Percentiles rank a stretch among this genome's conserved stretches.
Evolutionary conservation across 2,888 invertebrate species (phyloP).

Genomic region (Cloeon dipterum): DNA sequence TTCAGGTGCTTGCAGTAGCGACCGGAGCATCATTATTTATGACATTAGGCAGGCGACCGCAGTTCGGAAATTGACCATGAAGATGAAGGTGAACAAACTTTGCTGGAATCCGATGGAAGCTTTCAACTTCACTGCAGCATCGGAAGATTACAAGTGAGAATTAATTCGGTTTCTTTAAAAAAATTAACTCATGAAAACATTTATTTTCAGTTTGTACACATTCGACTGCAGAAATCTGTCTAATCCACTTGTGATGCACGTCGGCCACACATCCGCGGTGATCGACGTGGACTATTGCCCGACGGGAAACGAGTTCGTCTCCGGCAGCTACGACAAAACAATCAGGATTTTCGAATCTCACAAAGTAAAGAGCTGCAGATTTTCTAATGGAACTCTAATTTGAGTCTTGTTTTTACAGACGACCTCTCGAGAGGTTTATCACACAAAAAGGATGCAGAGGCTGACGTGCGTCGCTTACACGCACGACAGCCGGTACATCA

Average conservation of each 20-base stretch:
- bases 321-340: constrained; percentile 89
- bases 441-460: constrained; percentile 96
- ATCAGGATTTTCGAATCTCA: constrained; percentile 68
- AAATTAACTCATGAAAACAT: constrained; percentile 3
- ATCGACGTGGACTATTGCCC: constrained; percentile 91
- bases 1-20: constrained; percentile 66
- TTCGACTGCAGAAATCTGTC: constrained; percentile 80
- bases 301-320: constrained; percentile 90
- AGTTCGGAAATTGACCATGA: constrained; percentile 67
- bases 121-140: constrained; percentile 84
- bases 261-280: constrained; percentile 86
- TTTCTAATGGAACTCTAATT: neutral
- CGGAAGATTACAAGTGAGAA: constrained; percentile 90
- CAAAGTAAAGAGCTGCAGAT: constrained; percentile 23
- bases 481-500: constrained; percentile 76
- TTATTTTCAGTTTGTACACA: constrained; percentile 62
- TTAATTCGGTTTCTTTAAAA: constrained; percentile 4
- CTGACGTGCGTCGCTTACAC: constrained; percentile 83
- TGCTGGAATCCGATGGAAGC: constrained; percentile 99
- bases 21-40: constrained; percentile 84
- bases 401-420: constrained; percentile 23
- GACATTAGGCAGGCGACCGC: constrained; percentile 79
- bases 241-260: constrained; percentile 67
- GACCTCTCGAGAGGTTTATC: constrained; percentile 85
- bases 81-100: constrained; percentile 70